Evolutionary conservation across 1,140 invertebrate species (phyloP), one percentile per base, ranked within the genome.

Genomic region (Marisa cornuarietis): DNA sequence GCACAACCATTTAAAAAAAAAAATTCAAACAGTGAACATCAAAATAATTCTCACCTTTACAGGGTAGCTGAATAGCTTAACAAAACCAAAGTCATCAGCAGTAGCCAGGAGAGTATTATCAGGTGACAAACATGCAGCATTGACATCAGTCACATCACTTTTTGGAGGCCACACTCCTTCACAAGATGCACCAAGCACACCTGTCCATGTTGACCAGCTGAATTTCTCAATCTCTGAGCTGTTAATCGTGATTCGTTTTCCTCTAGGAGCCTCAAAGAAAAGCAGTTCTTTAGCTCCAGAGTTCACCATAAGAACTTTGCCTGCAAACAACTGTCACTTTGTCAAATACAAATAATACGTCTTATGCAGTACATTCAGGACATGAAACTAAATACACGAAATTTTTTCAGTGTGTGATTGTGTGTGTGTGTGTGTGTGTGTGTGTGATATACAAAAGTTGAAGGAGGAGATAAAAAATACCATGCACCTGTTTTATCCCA

Each of bases 121-220:
- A 49, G 84, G 85, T 8, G 88, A 84, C 31, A 90, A 79, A 78
- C 83, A 85, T 0, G 90, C 79, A 42, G 89, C 87, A 82, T 92
- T 92, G 18, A 91, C 87, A 80, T 92, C 91, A 42, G 91, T 92
- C 7, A 92, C 86, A 83, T 91, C 91, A 85, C 87, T 86, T 76
- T 89, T 90, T 13, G 90, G 89, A 71, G 90, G 91, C 91, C 91
- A 92, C 18, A 92, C 84, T 9, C 91, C 91, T 75, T 89, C 88
- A 83, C 87, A 89, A 0, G 88, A 88, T 13, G 81, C 68, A 13
- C 91, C 91, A 6, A 91, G 79, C 20, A 92, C 91, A 83, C 88
- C 80, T 8, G 90, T 91, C 89, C 90, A 91, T 24, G 85, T 87
- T 20, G 81, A 69, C 90, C 90, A 92, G 49, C 83, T 80, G 73